Evolutionary conservation across 2,797 vertebrate species (phyloP).

Genomic region (Hypotaenidia philippensis): DNA sequence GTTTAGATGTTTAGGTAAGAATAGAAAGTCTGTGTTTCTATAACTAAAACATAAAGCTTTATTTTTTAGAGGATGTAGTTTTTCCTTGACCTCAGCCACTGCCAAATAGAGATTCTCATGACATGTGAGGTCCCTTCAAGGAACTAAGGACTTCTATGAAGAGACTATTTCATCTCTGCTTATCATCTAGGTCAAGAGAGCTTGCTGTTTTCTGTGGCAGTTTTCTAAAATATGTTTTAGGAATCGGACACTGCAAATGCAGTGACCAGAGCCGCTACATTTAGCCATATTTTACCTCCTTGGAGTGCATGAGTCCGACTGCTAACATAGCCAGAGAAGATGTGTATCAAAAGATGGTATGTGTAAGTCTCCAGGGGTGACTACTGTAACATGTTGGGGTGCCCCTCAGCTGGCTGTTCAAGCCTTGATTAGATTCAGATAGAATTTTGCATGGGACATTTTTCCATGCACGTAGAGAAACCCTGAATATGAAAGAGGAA

Average conservation of each 20-base stretch:
- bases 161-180: not conserved
- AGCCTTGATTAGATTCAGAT: not conserved
- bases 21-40: not conserved
- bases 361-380: not conserved
- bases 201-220: not conserved
- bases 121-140: not conserved
- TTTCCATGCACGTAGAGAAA: not conserved
- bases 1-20: not conserved
- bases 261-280: not conserved
- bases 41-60: not conserved
- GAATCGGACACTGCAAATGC: not conserved
- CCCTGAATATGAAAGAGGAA: not conserved
- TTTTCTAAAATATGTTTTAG: not conserved
- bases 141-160: not conserved
- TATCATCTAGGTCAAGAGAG: not conserved
- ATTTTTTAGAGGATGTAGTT: not conserved
- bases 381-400: rapidly evolving
- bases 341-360: not conserved
- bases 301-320: not conserved
- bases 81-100: not conserved
- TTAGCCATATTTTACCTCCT: not conserved
- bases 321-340: not conserved
- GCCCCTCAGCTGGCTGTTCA: not conserved
- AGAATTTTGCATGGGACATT: not conserved
- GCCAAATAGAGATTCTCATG: not conserved